Evolutionary conservation across 1,140 invertebrate genomes (phyloP), one percentile per base, ranked within the genome.

Genomic region (Leptopilina clavipes): DNA sequence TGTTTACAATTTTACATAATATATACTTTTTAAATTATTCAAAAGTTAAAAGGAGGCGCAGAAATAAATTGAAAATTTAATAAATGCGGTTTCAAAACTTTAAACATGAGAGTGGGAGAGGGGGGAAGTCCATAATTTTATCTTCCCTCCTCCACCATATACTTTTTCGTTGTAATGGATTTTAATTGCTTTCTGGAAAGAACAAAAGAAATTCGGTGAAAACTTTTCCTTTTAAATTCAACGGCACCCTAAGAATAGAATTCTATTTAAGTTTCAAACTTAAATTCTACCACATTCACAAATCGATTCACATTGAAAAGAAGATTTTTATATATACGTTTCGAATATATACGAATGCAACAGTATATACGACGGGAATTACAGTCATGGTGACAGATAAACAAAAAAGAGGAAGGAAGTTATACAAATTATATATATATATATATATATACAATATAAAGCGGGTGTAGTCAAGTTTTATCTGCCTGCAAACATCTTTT

Each of bases 151-250:
- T 31, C 12, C 12, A 1, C 9, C 25, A n/a, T 31, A 31, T 31
- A 40, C 37, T 9, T 40, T 31, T 31, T n/a, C 59, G 14, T 12
- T 65, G 12, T 65, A 65, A 65, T 65, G 59, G 59, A 65, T 65
- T 65, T 65, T 65, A 65, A 65, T 65, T 65, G 25, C 59, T 65
- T 65, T 65, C 59, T 37, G 22, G 3, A 65, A 31, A 22, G 10
- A 65, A 65, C 56, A 37, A 65, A 65, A 65, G 25, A 31, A 65
- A 31, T 65, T 65, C 59, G 59, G 59, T 37, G 22, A 31, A 65
- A 65, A 65, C 59, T 65, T 65, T 65, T 65, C 59, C 59, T 65
- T 65, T 65, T 31, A 65, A 65, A 65, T 65, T 65, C 59, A 31
- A 31, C 25, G 25, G 25, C 59, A 40, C 25, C 12, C 59, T 31